Percentiles rank a stretch among this genome's conserved stretches.
Evolutionary conservation across 2,888 invertebrate genomes (phyloP).

Genomic region (Athrips mouffetella): DNA sequence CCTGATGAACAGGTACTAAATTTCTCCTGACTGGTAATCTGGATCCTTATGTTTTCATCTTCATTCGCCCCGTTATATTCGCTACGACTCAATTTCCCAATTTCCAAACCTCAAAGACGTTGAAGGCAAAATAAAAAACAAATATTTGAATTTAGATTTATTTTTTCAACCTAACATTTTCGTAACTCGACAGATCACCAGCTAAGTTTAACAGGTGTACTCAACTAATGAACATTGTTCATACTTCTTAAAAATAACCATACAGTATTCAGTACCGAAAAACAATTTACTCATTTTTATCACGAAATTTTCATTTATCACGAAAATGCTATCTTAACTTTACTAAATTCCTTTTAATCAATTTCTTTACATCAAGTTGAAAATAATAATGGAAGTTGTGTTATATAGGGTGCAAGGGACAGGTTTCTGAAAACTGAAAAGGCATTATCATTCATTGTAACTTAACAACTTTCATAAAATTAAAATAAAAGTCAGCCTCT

Average conservation of each 20-base stretch:
- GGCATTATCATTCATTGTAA: too few species aligned
- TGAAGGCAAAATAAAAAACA: conserved; percentile 47
- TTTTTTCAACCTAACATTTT: conserved; percentile 76
- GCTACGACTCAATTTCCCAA: conserved; percentile 10
- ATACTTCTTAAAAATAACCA: conserved; percentile 71
- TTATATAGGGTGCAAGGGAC: too few species aligned
- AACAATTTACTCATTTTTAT: conserved; percentile 69
- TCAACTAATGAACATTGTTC: conserved; percentile 75
- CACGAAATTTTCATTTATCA: conserved; percentile 76
- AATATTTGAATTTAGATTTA: conserved; percentile 64
- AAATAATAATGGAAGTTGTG: conserved; percentile 27
- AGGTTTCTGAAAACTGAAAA: too few species aligned
- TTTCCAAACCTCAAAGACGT: not conserved
- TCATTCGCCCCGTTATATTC: conserved; percentile 10
- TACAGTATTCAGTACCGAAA: conserved; percentile 71
- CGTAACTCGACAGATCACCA: conserved; percentile 72
- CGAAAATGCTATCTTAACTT: conserved; percentile 71
- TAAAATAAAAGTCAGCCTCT: too few species aligned
- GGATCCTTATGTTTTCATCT: too few species aligned
- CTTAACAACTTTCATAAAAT: too few species aligned
- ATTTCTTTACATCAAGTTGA: conserved; percentile 42
- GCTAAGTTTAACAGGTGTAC: conserved; percentile 73
- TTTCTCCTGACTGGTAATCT: too few species aligned
- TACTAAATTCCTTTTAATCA: conserved; percentile 74
- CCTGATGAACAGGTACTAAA: too few species aligned